Evolutionary conservation across 2,888 invertebrate genomes (phyloP), one percentile per base, ranked within the genome.

Genomic region (Drosophila maculinotata): DNA sequence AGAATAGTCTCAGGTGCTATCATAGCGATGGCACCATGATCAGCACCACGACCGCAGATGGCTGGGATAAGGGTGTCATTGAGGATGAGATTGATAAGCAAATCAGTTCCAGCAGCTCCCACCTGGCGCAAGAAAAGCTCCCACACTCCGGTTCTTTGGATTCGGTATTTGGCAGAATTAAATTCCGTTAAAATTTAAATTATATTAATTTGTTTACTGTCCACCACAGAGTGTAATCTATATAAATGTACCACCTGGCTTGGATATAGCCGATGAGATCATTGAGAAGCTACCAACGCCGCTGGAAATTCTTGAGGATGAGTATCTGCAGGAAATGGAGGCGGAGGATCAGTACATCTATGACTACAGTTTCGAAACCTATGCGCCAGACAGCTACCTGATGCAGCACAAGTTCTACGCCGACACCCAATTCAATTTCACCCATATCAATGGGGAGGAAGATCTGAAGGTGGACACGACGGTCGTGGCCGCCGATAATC

Each of bases 11-110:
- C 0, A 85, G 75, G 31, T 90, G 90, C 49, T 90, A 79, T 59
- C 90, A 90, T 42, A 42, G 44, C 4, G 89, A 90, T 64, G 90
- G 90, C 3, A 84, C 90, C 0, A 49, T 87, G 2, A 83, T 90
- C n/a, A 77, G 56, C 8, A 82, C 85, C 9, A 75, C 39, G 8
- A 64, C 70, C 0, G 26, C 49, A 0, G 76, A 66, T 4, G 64
- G 57, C 17, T 47, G 71, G 26, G 72, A 78, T 10, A 3, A n/a
- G 9, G 52, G 74, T 0, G 31, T 69, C 1, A 14, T 47, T 0
- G 53, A 39, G 9, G 83, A 87, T 49, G 89, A 88, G 0, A 41
- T 79, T 2, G 89, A 89, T 58, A 58, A 54, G 3, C 69, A 84
- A 35, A 77, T 90, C 8, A 75, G 51, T 14, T 60, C 75, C 1